Evolutionary conservation across 53 echinoderm and acorn worm genomes (phyloP), one percentile per base, ranked within the genome.

Genomic region (Echinarachnius parma): DNA sequence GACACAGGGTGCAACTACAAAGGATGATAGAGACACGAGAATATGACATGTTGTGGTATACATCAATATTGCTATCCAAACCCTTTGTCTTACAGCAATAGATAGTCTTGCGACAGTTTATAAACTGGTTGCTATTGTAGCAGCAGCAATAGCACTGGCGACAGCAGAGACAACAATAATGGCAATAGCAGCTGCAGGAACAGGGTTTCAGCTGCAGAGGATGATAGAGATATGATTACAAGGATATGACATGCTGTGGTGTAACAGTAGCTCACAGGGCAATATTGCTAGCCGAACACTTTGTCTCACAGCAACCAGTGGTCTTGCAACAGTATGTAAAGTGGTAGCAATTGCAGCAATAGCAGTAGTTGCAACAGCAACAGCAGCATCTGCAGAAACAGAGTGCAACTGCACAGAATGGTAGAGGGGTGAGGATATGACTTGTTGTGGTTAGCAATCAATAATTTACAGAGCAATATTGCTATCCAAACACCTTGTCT

Each of bases 21-120:
- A 77, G 45, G 78, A 78, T 27, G 37, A 53, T 7, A 34, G 62
- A 34, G 78, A 78, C 34, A 78, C 78, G 56, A 72, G 74, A 29
- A 72, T 72, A 72, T 72, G 74, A 72, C n/a, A 9, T 39, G 42
- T 39, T 9, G 13, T 39, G 42, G 42, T 13, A 5, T 9, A 39
- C 7, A 39, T 13, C 42, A n/a, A n/a, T n/a, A n/a, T n/a, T n/a
- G n/a, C n/a, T n/a, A n/a, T n/a, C n/a, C n/a, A n/a, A n/a, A n/a
- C n/a, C n/a, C n/a, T n/a, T n/a, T n/a, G n/a, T n/a, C n/a, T n/a
- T n/a, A n/a, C n/a, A n/a, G n/a, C n/a, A n/a, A n/a, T n/a, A n/a
- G n/a, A n/a, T n/a, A n/a, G n/a, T n/a, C n/a, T n/a, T n/a, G n/a
- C n/a, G n/a, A n/a, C n/a, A n/a, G n/a, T n/a, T n/a, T n/a, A n/a